phyloP scores from a whole-genome alignment of 2,888 invertebrate species.

The Cyclophora punctaria region DNA sequence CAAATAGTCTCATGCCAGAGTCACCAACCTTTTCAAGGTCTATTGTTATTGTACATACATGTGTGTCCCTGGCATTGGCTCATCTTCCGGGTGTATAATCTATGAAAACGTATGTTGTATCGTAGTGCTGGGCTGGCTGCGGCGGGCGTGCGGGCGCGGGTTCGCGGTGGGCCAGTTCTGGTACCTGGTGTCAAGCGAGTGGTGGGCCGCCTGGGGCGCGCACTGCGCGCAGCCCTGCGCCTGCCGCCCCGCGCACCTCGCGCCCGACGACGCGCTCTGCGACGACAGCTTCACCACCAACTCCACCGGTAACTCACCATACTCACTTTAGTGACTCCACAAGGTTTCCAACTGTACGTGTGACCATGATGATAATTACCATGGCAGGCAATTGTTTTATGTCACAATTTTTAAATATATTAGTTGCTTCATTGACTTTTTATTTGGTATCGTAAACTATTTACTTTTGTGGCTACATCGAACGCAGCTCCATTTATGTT shows the following conservation, averaged over 20 bases:
- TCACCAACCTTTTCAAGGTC: too few species aligned
- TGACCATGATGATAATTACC: not conserved
- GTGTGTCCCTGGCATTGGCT: not conserved
- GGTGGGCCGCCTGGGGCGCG: slow-evolving; percentile 89
- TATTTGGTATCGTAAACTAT: too few species aligned
- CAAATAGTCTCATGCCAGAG: too few species aligned
- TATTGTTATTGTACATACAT: too few species aligned
- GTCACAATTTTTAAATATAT: too few species aligned
- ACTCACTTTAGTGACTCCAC: too few species aligned
- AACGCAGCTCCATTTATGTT: not conserved
- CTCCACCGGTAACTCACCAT: slow-evolving; percentile 52
- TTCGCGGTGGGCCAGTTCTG: slow-evolving; percentile 89
- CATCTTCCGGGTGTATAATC: not conserved
- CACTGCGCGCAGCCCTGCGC: slow-evolving; percentile 60
- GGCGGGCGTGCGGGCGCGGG: slow-evolving; percentile 84
- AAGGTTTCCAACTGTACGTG: not conserved
- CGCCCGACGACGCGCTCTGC: slow-evolving; percentile 66
- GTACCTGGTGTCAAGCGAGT: slow-evolving; percentile 89
- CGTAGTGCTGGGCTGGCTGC: slow-evolving; percentile 85
- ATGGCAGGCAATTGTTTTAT: not conserved
- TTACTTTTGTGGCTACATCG: not conserved
- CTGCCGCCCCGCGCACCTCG: slow-evolving; percentile 37
- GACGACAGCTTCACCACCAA: slow-evolving; percentile 82
- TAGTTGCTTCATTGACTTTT: too few species aligned
- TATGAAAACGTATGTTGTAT: too few species aligned